These are phyloP conservation scores for Crotalus horridus DNA, from an alignment of 2,113 vertebrate species.

Conservation along the genomic window DNA sequence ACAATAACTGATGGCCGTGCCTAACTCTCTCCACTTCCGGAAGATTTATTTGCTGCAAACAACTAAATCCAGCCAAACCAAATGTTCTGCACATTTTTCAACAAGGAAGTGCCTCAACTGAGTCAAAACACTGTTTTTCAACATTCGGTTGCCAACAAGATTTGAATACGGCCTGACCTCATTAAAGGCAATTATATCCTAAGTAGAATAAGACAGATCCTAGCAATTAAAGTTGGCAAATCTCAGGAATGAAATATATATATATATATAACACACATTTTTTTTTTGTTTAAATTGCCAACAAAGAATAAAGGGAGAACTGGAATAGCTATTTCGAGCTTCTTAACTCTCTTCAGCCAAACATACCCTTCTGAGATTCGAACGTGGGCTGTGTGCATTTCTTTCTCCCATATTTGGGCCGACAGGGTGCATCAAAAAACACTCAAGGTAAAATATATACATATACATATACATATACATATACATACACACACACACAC, in stretches of 20 bases:
- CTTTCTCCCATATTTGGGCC: no score
- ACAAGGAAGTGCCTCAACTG: not conserved
- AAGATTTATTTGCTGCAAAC: not conserved
- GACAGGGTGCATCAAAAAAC: no score
- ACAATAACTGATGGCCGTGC: not conserved
- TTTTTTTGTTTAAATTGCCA: no score
- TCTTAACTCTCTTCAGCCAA: no score
- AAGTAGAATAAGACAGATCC: not conserved
- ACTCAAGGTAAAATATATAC: no score
- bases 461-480: no score
- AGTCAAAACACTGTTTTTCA: not conserved
- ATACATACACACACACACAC: no score
- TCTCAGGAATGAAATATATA: not conserved
- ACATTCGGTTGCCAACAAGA: not conserved
- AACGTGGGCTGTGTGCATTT: no score
- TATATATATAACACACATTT: no score
- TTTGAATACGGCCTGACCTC: not conserved
- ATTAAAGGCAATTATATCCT: not conserved
- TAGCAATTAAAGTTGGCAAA: not conserved
- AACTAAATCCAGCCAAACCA: not conserved
- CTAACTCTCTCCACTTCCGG: not conserved
- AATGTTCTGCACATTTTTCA: not conserved
- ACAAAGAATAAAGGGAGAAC: no score
- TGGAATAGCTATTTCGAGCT: no score
- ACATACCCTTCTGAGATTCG: no score